Percentiles rank a stretch among this genome's conserved stretches.
These are phyloP conservation scores for Tetrao urogallus DNA, from an alignment of 2,113 vertebrate species.

Conservation along the genomic window DNA sequence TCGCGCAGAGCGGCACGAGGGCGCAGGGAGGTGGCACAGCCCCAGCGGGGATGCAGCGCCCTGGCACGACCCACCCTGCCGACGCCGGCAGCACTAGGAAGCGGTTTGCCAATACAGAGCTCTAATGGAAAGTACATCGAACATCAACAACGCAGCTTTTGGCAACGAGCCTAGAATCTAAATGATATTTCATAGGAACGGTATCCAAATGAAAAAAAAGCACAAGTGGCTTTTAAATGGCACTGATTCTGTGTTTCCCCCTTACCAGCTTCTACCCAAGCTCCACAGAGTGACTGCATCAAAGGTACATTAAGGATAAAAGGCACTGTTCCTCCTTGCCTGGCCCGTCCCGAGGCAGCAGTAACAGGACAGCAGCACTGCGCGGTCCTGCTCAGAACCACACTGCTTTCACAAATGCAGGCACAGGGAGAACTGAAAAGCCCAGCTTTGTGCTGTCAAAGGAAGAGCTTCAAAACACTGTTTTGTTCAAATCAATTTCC, in stretches of 20 bases:
- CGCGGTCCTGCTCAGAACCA: not conserved
- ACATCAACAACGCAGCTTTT: slow-evolving; percentile 39
- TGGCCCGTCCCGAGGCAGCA: not conserved
- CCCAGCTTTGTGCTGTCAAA: not conserved
- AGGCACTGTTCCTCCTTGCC: not conserved
- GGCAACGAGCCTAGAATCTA: slow-evolving; percentile 53
- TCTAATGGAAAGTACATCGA: slow-evolving; percentile 67
- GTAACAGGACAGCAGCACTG: not conserved
- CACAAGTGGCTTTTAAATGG: slow-evolving; percentile 31
- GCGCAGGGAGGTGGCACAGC: not conserved
- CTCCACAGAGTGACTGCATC: not conserved
- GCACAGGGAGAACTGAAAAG: not conserved
- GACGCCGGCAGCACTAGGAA: slow-evolving; percentile 33
- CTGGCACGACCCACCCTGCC: slow-evolving; percentile 5
- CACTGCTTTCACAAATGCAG: not conserved
- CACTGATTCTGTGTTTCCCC: not conserved
- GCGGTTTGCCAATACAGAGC: slow-evolving; percentile 56
- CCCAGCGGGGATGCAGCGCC: not conserved
- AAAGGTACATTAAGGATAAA: not conserved
- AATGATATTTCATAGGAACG: slow-evolving; percentile 45
- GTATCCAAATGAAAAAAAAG: slow-evolving; percentile 7
- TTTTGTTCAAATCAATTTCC: not conserved
- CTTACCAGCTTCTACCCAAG: not conserved
- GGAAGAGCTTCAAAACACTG: not conserved
- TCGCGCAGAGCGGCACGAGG: not conserved